Base-by-base conservation (phyloP, 2,113 vertebrate genomes). In the Salminus brasiliensis region DNA sequence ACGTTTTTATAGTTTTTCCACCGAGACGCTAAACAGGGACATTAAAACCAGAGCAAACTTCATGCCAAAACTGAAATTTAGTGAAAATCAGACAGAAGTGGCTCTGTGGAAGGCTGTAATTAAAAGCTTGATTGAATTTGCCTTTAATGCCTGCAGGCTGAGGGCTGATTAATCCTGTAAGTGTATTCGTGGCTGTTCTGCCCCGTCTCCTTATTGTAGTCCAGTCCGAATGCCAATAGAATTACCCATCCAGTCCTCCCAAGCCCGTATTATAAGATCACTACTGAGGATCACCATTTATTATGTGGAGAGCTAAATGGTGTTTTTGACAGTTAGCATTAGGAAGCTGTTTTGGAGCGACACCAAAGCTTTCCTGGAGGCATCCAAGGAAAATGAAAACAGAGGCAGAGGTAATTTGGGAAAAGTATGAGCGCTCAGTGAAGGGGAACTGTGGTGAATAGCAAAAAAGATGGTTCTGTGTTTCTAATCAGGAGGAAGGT, bases 401-500 rank as follows among this genome's bases (percentile, higher is more conserved):
- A 52, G 43, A 47, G 32, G 43, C 60, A 76, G 62, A 76, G 39
- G 60, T 27, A 65, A 52, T 67, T 76, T 55, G 39, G 53, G 23
- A n/a, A 69, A 68, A 30, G 41, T 18, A 49, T 70, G 27, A 74
- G 29, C 25, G 27, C 8, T 63, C 60, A 62, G 59, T 4, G 29
- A 63, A 75, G 30, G 21, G 12, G 41, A 49, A 59, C 25, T 27
- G 23, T 49, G 29, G 43, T 32, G 43, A 36, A 66, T n/a, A 15
- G 43, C 15, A 32, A n/a, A n/a, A 45, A 25, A 66, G 63, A 75
- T 7, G 30, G 8, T 47, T 66, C 74, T 66, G 74, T 36, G 29
- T 66, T 76, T 66, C 47, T 68, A 76, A 76, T 76, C 32, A 67
- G 3, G 32, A 66, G 16, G 8, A 76, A 67, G 10, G 52, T 7